Percentiles rank a stretch among this genome's conserved stretches.
Evolutionary conservation across 2,888 invertebrate genomes (phyloP).

Genomic region (Parelbella ahira): DNA sequence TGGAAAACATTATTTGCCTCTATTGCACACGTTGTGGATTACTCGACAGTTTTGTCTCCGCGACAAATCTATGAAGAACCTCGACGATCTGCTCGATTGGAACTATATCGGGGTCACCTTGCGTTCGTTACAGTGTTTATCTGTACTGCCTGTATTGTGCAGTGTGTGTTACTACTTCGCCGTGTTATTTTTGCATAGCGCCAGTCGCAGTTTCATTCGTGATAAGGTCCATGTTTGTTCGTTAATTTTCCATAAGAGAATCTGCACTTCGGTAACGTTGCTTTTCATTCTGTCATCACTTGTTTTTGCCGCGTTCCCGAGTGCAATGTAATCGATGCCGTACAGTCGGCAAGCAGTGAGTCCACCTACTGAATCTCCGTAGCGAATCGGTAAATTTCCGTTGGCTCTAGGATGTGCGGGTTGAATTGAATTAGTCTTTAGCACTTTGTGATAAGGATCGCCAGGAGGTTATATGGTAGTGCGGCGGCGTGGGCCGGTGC

Average conservation of each 20-base stretch:
- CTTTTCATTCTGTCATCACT: constrained; percentile 52
- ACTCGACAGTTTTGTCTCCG: constrained; percentile 15
- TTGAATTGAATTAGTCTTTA: constrained; percentile 36
- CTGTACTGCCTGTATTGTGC: constrained; percentile 36
- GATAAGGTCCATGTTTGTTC: constrained; percentile 46
- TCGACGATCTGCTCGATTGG: constrained; percentile 37
- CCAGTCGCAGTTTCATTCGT: constrained; percentile 30
- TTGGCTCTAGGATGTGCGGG: constrained; percentile 23
- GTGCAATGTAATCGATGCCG: constrained; percentile 36
- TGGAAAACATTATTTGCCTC: constrained; percentile 9
- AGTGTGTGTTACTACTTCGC: constrained; percentile 7
- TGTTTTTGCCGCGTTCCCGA: constrained; percentile 8
- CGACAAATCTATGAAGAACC: constrained; percentile 34
- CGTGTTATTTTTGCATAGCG: constrained; percentile 16
- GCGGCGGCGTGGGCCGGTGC: constrained; percentile 39
- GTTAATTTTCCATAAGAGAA: constrained; percentile 40
- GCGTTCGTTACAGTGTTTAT: constrained; percentile 45
- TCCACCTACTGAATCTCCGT: constrained; percentile 27
- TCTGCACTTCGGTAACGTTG: constrained; percentile 47
- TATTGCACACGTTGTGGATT: constrained; percentile 14
- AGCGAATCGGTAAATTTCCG: constrained; percentile 16
- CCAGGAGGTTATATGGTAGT: constrained; percentile 40
- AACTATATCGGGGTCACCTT: constrained; percentile 58
- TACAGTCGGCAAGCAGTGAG: constrained; percentile 38
- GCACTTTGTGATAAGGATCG: constrained; percentile 42